Percentiles rank a stretch among this genome's conserved stretches.
phyloP scores from a whole-genome alignment of 2,888 invertebrate genomes.

The Acanthacorydalis orientalis region DNA sequence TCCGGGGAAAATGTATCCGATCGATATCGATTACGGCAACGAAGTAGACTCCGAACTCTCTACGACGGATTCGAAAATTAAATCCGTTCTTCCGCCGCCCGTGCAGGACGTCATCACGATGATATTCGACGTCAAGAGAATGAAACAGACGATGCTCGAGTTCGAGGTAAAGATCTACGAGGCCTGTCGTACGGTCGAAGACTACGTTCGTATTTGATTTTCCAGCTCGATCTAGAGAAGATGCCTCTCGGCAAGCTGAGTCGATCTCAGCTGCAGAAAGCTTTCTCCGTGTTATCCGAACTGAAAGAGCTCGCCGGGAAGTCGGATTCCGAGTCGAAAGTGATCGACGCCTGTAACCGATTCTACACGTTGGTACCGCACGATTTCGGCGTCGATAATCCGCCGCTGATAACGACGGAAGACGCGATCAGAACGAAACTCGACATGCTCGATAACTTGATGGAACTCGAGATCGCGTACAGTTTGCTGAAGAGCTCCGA shows the following conservation, averaged over 20 bases:
- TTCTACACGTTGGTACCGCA: slow-evolving; percentile 96
- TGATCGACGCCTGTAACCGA: slow-evolving; percentile 76
- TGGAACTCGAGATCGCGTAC: slow-evolving; percentile 94
- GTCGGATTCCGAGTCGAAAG: slow-evolving; percentile 27
- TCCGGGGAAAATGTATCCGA: slow-evolving; percentile 62
- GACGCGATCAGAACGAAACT: slow-evolving; percentile 59
- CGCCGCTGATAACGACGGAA: slow-evolving; percentile 60
- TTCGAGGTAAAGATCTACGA: slow-evolving; percentile 51
- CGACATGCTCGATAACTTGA: slow-evolving; percentile 80
- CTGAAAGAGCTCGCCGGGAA: slow-evolving; percentile 40
- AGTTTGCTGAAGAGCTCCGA: slow-evolving; percentile 54
- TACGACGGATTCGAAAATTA: slow-evolving; percentile 14
- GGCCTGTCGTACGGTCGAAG: too few relatives aligned
- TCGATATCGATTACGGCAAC: slow-evolving; percentile 66
- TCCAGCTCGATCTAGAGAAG: slow-evolving; percentile 76
- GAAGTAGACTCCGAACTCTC: slow-evolving; percentile 27
- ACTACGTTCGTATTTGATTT: too few relatives aligned
- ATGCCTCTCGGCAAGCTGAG: slow-evolving; percentile 97
- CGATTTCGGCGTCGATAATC: slow-evolving; percentile 71
- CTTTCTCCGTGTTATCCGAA: slow-evolving; percentile 65
- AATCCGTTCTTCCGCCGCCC: slow-evolving; percentile 52
- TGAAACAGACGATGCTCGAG: slow-evolving; percentile 86
- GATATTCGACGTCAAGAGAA: slow-evolving; percentile 79
- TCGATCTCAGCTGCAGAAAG: slow-evolving; percentile 72
- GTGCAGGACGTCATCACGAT: slow-evolving; percentile 71